A percentile compares a stretch with the other conserved stretches of the same genome.
phyloP scores from a whole-genome alignment of 2,888 invertebrate species.

The Lomographa bimaculata region DNA sequence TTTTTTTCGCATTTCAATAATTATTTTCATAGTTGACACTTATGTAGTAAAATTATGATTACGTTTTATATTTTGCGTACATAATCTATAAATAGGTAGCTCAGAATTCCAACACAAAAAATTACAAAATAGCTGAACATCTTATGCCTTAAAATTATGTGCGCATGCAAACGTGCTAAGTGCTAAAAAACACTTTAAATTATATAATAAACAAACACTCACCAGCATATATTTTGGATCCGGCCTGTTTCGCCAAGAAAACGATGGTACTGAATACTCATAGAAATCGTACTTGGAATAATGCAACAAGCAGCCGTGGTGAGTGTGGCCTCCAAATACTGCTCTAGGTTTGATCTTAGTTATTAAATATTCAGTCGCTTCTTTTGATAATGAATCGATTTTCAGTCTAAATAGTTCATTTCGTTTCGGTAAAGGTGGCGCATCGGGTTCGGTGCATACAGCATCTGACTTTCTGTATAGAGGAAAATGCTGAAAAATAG shows the following conservation, averaged over 20 bases:
- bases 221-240: constrained; percentile 96
- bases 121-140: too few species aligned
- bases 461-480: constrained; percentile 93
- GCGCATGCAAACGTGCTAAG: too few species aligned
- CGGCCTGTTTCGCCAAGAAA: constrained; percentile 97
- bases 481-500: constrained; percentile 93
- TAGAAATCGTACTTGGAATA: constrained; percentile 78
- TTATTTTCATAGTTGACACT: too few species aligned
- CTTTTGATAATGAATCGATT: constrained; percentile 94
- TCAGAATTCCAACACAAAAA: too few species aligned
- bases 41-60: too few species aligned
- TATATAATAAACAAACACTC: too few species aligned
- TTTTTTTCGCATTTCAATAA: too few species aligned
- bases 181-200: too few species aligned
- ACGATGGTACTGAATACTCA: constrained; percentile 95
- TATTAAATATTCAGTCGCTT: constrained; percentile 88
- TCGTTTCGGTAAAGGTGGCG: constrained; percentile 88
- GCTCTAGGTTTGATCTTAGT: constrained; percentile 87
- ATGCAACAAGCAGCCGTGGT: constrained; percentile 91
- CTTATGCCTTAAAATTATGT: too few species aligned
- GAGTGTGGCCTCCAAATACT: constrained; percentile 95
- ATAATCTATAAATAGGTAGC: too few species aligned
- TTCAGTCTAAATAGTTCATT: constrained; percentile 89
- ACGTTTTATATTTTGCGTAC: too few species aligned
- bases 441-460: constrained; percentile 91